Evolutionary conservation across 2,888 invertebrate genomes (phyloP).

Genomic region (Xylophagus ater): DNA sequence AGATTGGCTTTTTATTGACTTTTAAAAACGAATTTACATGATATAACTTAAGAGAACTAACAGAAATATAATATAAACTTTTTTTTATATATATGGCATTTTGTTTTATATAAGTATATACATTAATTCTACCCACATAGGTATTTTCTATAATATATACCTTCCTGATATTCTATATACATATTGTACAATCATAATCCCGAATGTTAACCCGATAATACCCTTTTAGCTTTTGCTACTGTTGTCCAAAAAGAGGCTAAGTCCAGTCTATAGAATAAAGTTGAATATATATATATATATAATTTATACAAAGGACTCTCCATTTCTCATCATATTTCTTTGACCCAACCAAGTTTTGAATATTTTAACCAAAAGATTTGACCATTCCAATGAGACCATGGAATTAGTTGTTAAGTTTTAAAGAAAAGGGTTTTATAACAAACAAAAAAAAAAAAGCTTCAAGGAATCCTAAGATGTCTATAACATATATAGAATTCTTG

Average conservation of each 20-base stretch:
- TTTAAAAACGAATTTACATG: slow-evolving; percentile 10
- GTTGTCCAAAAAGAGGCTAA: slow-evolving; percentile 15
- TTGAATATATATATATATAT: slow-evolving; percentile 3
- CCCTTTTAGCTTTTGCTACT: slow-evolving; percentile 16
- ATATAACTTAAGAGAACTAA: too few relatives aligned
- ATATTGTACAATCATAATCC: slow-evolving; percentile 19
- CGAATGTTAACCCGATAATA: slow-evolving; percentile 23
- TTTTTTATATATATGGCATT: too few relatives aligned
- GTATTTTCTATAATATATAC: too few relatives aligned
- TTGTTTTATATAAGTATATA: too few relatives aligned
- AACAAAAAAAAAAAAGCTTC: too few relatives aligned
- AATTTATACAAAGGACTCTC: too few relatives aligned
- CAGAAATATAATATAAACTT: too few relatives aligned
- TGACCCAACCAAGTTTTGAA: slow-evolving; percentile 10
- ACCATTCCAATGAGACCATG: slow-evolving; percentile 14
- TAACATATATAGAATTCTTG: slow-evolving; percentile 8
- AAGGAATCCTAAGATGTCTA: slow-evolving; percentile 7
- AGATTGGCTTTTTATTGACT: slow-evolving; percentile 13
- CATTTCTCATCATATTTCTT: not conserved
- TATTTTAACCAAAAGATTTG: slow-evolving; percentile 16
- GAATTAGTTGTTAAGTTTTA: slow-evolving; percentile 12
- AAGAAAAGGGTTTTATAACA: slow-evolving; percentile 18
- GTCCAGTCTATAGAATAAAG: slow-evolving; percentile 9
- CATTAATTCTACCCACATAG: slow-evolving; percentile 8
- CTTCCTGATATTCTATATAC: too few relatives aligned